Evolutionary conservation across 1,140 invertebrate genomes (phyloP).

Genomic region (Drosophila bocki): DNA sequence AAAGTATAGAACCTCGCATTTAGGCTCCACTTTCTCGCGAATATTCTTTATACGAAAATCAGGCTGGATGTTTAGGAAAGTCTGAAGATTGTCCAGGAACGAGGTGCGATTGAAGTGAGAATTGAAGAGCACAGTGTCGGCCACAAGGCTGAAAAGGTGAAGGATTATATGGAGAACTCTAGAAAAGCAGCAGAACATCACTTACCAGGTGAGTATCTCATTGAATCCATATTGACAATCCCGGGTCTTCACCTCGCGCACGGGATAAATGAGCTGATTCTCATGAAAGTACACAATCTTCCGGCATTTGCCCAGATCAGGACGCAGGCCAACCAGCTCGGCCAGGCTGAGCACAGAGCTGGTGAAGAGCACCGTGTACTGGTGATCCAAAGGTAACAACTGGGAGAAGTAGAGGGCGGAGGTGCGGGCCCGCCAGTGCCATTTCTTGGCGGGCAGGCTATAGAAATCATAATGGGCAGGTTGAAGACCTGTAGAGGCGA

Average conservation of each 20-base stretch:
- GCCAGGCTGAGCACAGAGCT: slow-evolving; percentile 91
- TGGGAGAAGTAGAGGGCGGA: slow-evolving; percentile 88
- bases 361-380: slow-evolving; percentile 88
- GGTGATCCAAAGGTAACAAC: slow-evolving; percentile 86
- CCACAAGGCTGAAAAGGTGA: slow-evolving; percentile 87
- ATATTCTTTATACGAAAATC: slow-evolving; percentile 88
- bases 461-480: slow-evolving; percentile 85
- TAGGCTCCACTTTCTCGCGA: slow-evolving; percentile 86
- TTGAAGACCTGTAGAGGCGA: slow-evolving; percentile 63
- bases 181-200: not conserved
- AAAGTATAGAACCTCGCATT: slow-evolving; percentile 89
- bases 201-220: slow-evolving; percentile 90
- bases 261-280: slow-evolving; percentile 91
- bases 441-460: slow-evolving; percentile 90
- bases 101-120: slow-evolving; percentile 90
- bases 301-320: slow-evolving; percentile 87
- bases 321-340: slow-evolving; percentile 89
- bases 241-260: slow-evolving; percentile 88
- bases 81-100: slow-evolving; percentile 88
- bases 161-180: too few relatives aligned
- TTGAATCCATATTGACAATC: slow-evolving; percentile 93
- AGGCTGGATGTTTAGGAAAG: slow-evolving; percentile 89
- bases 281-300: slow-evolving; percentile 93
- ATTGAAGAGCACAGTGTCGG: slow-evolving; percentile 91
- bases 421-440: slow-evolving; percentile 92